Conservation (phyloP, 1,140 invertebrate genomes). For the Eurosta solidaginis region DNA sequence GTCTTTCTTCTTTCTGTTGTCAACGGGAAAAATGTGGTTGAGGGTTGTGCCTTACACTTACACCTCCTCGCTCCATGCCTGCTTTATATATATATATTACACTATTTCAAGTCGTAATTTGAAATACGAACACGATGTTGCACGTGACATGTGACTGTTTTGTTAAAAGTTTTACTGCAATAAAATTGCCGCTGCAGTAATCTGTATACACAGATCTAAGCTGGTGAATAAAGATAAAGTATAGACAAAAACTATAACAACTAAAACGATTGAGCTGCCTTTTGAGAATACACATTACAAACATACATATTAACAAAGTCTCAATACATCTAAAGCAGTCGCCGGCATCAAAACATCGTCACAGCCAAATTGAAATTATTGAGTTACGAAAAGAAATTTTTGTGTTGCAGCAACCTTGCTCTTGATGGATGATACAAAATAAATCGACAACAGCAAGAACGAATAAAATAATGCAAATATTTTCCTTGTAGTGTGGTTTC, state of each 20-base stretch:
- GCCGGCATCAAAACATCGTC: constrained; percentile 1
- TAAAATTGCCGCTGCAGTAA: constrained; percentile 4
- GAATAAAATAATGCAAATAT: not conserved
- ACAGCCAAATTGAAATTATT: constrained; percentile 20
- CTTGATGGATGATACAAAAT: not conserved
- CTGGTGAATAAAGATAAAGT: not conserved
- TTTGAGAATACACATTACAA: no score
- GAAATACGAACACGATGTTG: constrained; percentile 3
- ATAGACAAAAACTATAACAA: not conserved
- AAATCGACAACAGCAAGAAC: not conserved
- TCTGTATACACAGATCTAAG: not conserved
- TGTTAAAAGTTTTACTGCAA: constrained; percentile 3
- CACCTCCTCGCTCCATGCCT: not conserved
- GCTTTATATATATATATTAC: not conserved
- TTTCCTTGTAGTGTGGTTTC: no score
- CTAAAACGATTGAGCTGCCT: not conserved
- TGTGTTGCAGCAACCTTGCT: not conserved
- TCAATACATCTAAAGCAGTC: not conserved
- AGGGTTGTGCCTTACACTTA: no score
- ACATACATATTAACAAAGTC: constrained; percentile 6
- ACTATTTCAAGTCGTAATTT: not conserved
- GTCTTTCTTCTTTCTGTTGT: no score
- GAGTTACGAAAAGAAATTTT: not conserved
- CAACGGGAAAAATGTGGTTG: no score
- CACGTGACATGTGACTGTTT: not conserved